phyloP scores from a whole-genome alignment of 1,140 invertebrate species.

The Coboldia fuscipes region DNA sequence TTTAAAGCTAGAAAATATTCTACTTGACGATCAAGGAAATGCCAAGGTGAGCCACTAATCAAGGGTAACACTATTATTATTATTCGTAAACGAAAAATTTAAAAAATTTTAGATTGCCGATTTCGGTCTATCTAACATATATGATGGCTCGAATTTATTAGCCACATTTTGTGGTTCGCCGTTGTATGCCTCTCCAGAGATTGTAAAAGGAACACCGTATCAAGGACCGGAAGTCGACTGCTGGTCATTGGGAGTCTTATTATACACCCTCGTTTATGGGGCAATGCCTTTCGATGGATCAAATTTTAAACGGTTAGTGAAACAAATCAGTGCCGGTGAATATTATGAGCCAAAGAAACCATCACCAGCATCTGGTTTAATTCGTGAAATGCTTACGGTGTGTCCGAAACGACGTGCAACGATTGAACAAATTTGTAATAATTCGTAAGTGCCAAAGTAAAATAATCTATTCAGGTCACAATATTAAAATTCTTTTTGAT shows the following conservation, averaged over 20 bases:
- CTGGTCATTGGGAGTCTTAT: conserved; percentile 91
- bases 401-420: conserved; percentile 72
- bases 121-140: conserved; percentile 97
- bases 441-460: conserved; percentile 36
- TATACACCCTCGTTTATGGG: conserved; percentile 96
- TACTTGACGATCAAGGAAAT: conserved; percentile 86
- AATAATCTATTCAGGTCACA: background rate
- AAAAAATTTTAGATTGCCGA: conserved; percentile 66
- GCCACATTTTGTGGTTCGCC: conserved; percentile 96
- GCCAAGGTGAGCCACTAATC: conserved; percentile 64
- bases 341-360: conserved; percentile 92
- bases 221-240: conserved; percentile 89
- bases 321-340: conserved; percentile 91
- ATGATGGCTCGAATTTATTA: conserved; percentile 69
- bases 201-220: conserved; percentile 94
- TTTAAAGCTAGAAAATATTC: conserved; percentile 96
- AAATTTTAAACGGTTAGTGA: conserved; percentile 90
- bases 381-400: conserved; percentile 83
- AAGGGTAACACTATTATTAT: too few relatives aligned
- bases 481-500: conserved; percentile 1
- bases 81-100: too few relatives aligned
- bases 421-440: conserved; percentile 81
- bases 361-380: conserved; percentile 87
- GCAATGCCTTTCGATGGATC: conserved; percentile 99
- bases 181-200: conserved; percentile 95